Evolutionary conservation across 23 tunicate genomes (phyloP).

Genomic region (Halocynthia aurantium): DNA sequence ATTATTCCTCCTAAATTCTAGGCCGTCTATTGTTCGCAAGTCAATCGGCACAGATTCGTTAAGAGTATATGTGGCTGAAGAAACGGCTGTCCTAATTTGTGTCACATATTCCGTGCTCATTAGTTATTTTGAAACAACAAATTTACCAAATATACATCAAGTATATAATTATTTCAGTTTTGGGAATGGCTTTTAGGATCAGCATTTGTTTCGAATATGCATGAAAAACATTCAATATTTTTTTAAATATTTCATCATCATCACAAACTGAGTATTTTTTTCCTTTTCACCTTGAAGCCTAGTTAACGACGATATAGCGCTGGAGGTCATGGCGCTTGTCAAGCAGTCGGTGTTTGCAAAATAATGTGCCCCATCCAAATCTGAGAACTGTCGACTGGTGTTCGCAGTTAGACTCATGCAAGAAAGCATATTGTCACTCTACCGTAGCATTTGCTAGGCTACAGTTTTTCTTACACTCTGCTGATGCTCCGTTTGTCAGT

Average conservation of each 20-base stretch:
- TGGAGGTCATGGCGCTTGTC: slow-evolving; percentile 8
- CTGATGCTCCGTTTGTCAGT: too few relatives aligned
- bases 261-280: too few relatives aligned
- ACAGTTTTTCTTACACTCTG: too few relatives aligned
- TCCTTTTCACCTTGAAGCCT: slow-evolving; percentile 6
- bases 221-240: background rate
- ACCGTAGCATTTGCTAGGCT: too few relatives aligned
- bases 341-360: slow-evolving; percentile 2
- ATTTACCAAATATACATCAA: background rate
- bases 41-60: too few relatives aligned
- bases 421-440: slow-evolving; percentile 9
- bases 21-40: too few relatives aligned
- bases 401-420: slow-evolving; percentile 17
- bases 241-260: too few relatives aligned
- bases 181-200: background rate
- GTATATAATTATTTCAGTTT: background rate
- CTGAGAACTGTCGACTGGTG: slow-evolving; percentile 13
- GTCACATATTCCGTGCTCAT: too few relatives aligned
- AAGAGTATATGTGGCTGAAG: too few relatives aligned
- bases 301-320: slow-evolving; percentile 18
- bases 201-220: background rate
- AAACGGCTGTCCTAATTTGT: too few relatives aligned
- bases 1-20: too few relatives aligned
- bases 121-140: too few relatives aligned
- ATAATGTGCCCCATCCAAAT: slow-evolving; percentile 8